Evolutionary conservation across 1,140 invertebrate species (phyloP).

Genomic region (Protaetia brevitarsis): DNA sequence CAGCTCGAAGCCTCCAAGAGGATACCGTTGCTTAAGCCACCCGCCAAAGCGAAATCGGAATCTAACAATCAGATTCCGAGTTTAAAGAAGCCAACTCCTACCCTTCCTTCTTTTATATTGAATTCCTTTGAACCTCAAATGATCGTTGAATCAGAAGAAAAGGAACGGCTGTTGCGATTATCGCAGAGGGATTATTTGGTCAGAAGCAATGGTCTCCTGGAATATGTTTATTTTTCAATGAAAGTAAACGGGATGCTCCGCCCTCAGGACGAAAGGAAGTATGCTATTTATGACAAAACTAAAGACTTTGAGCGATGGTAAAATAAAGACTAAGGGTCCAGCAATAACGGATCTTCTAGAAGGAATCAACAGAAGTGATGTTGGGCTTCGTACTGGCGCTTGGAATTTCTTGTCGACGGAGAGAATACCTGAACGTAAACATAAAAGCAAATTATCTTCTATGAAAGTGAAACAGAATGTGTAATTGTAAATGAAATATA

Average conservation of each 20-base stretch:
- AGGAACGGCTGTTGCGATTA: slow-evolving; percentile 56
- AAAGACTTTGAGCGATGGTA: slow-evolving; percentile 31
- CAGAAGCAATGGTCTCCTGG: slow-evolving; percentile 60
- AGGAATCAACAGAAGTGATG: slow-evolving; percentile 25
- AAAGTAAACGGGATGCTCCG: slow-evolving; percentile 52
- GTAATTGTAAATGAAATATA: not conserved
- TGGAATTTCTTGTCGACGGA: slow-evolving; percentile 7
- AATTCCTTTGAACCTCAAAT: slow-evolving; percentile 60
- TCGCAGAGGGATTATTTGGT: slow-evolving; percentile 62
- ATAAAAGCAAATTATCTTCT: not conserved
- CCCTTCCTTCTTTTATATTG: not conserved
- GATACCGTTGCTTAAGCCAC: slow-evolving; percentile 32
- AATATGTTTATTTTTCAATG: slow-evolving; percentile 58
- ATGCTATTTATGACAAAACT: slow-evolving; percentile 48
- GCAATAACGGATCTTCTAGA: slow-evolving; percentile 38
- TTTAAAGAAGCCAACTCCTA: not conserved
- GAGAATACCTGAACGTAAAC: not conserved
- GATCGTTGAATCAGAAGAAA: slow-evolving; percentile 63
- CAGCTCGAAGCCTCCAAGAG: slow-evolving; percentile 45
- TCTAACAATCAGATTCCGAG: not conserved
- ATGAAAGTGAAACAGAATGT: not conserved
- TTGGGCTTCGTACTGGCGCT: not conserved
- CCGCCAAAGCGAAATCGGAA: slow-evolving; percentile 27
- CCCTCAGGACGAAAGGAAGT: slow-evolving; percentile 52
- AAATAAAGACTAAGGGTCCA: slow-evolving; percentile 27